phyloP scores from a whole-genome alignment of 2,888 invertebrate species.

The Acanthopleura granulata region DNA sequence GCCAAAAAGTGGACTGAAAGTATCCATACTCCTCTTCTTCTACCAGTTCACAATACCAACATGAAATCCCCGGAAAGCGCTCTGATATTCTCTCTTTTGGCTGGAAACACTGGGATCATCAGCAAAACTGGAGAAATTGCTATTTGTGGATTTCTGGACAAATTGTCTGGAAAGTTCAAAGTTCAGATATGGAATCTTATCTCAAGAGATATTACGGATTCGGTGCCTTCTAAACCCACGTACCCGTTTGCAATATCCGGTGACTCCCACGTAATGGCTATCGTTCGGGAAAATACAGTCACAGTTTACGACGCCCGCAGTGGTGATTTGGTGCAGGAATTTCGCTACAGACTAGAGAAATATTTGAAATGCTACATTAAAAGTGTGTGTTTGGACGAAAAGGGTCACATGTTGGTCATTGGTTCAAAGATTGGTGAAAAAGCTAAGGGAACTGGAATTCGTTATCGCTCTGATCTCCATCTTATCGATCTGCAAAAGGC shows the following conservation, averaged over 20 bases:
- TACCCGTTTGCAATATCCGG: neutral
- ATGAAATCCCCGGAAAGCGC: conserved; percentile 7
- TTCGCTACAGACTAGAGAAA: neutral
- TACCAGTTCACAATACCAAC: neutral
- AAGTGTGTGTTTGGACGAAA: neutral
- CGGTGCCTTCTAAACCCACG: neutral
- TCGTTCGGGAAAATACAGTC: neutral
- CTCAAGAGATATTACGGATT: neutral
- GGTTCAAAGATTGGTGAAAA: neutral
- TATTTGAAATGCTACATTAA: neutral
- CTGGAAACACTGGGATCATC: neutral
- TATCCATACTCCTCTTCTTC: neutral
- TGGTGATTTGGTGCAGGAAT: neutral
- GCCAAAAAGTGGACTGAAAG: neutral
- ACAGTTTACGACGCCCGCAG: neutral
- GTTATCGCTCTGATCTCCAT: neutral
- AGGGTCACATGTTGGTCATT: neutral
- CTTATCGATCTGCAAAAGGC: neutral
- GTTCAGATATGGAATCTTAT: conserved; percentile 1
- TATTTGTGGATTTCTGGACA: conserved; percentile 11
- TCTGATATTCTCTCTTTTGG: neutral
- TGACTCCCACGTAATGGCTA: neutral
- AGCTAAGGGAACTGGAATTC: neutral
- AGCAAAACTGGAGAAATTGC: neutral
- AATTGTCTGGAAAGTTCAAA: neutral